These are phyloP conservation scores for Mactromeris polynyma DNA, from an alignment of 2,888 invertebrate species.

Conservation along the genomic window DNA sequence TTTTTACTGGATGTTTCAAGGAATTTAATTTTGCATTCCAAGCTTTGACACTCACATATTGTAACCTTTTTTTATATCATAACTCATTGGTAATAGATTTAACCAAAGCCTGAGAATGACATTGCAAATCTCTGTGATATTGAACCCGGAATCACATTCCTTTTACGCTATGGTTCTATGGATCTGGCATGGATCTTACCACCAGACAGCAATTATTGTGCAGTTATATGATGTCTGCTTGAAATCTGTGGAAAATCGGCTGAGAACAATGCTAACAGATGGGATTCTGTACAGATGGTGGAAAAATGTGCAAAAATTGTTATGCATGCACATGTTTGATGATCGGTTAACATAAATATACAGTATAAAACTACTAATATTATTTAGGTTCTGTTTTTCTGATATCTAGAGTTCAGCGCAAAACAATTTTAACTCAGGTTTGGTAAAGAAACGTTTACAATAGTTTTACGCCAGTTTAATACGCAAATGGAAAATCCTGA, in stretches of 20 bases:
- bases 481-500: background rate
- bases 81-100: no score
- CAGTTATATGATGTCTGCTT: background rate
- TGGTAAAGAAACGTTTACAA: no score
- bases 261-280: background rate
- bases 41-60: no score
- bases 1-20: background rate
- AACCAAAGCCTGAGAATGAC: no score
- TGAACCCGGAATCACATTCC: background rate
- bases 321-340: background rate
- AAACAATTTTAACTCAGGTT: no score
- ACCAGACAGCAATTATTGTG: conserved; percentile 3
- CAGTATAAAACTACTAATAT: background rate
- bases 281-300: background rate
- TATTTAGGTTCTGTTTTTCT: background rate
- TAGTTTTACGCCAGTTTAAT: no score
- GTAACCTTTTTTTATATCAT: no score
- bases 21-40: background rate
- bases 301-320: background rate
- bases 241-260: background rate
- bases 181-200: background rate
- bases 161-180: background rate
- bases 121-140: background rate
- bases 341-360: background rate
- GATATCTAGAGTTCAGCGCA: background rate